Percentiles rank a stretch among this genome's conserved stretches.
Evolutionary conservation across 1,140 invertebrate species (phyloP).

Genomic region (Drosophila malerkotliana): DNA sequence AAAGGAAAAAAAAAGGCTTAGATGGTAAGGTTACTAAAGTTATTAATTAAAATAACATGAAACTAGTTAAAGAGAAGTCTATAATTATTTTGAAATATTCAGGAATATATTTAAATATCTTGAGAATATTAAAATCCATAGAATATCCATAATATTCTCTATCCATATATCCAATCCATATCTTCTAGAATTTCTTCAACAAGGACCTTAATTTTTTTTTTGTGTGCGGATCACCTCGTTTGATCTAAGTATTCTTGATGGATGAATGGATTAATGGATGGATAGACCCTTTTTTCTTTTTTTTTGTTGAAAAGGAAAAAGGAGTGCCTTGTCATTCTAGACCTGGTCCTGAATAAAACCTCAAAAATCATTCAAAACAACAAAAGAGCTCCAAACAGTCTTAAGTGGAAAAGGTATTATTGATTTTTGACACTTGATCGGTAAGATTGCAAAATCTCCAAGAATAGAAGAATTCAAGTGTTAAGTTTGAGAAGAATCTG

Average conservation of each 20-base stretch:
- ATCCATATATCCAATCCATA: too few relatives aligned
- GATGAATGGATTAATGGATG: slow-evolving; percentile 17
- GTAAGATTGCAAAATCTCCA: slow-evolving; percentile 56
- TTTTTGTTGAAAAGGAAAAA: slow-evolving; percentile 8
- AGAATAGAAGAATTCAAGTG: slow-evolving; percentile 68
- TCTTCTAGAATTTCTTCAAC: background rate
- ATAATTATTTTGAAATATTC: background rate
- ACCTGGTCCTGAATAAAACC: slow-evolving; percentile 18
- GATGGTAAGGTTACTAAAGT: slow-evolving; percentile 24
- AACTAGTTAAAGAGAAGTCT: background rate
- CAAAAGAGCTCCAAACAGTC: background rate
- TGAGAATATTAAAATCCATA: too few relatives aligned
- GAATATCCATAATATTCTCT: too few relatives aligned
- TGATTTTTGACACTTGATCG: slow-evolving; percentile 50
- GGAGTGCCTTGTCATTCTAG: slow-evolving; percentile 32
- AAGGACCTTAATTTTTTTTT: background rate
- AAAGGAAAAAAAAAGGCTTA: slow-evolving; percentile 7
- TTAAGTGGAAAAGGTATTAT: slow-evolving; percentile 2
- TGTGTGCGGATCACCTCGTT: slow-evolving; percentile 21
- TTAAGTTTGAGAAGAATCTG: slow-evolving; percentile 23
- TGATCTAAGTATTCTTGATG: slow-evolving; percentile 21
- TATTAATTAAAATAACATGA: slow-evolving; percentile 9
- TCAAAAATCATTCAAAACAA: slow-evolving; percentile 3
- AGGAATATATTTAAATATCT: background rate
- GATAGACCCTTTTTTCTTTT: slow-evolving; percentile 9